A percentile compares a stretch with the other conserved stretches of the same genome.
Evolutionary conservation across 2,113 vertebrate genomes (phyloP).

Genomic region (Hymenochirus boettgeri): DNA sequence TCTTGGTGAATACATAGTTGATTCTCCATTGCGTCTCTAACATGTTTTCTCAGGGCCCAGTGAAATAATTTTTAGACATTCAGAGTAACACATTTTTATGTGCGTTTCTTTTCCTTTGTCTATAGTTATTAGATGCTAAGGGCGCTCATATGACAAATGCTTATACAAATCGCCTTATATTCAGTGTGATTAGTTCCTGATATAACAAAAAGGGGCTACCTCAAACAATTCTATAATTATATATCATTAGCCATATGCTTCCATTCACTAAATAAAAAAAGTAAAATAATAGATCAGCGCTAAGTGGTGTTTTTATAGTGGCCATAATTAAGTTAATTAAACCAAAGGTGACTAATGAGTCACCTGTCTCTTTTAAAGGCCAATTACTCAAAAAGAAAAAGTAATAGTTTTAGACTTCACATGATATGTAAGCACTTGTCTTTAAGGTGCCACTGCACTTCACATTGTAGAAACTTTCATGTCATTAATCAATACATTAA

Average conservation of each 20-base stretch:
- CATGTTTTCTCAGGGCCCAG: no score
- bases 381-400: constrained; percentile 5
- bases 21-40: no score
- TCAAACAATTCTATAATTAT: constrained; percentile 15
- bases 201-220: constrained; percentile 7
- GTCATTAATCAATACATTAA: constrained; percentile 11
- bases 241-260: constrained; percentile 30
- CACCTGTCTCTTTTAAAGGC: constrained; percentile 8
- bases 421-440: constrained; percentile 5
- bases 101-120: no score
- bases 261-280: constrained; percentile 7
- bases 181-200: no score
- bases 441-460: neutral
- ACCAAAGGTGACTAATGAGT: constrained; percentile 26
- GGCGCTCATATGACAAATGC: no score
- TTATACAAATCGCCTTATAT: no score
- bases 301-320: constrained; percentile 24
- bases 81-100: no score
- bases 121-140: no score
- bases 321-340: constrained; percentile 9
- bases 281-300: constrained; percentile 9
- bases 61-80: no score
- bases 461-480: constrained; percentile 8
- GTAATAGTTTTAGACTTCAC: constrained; percentile 1
- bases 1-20: no score